phyloP scores from a whole-genome alignment of 2,797 vertebrate genomes.

The Chromis chromis region DNA sequence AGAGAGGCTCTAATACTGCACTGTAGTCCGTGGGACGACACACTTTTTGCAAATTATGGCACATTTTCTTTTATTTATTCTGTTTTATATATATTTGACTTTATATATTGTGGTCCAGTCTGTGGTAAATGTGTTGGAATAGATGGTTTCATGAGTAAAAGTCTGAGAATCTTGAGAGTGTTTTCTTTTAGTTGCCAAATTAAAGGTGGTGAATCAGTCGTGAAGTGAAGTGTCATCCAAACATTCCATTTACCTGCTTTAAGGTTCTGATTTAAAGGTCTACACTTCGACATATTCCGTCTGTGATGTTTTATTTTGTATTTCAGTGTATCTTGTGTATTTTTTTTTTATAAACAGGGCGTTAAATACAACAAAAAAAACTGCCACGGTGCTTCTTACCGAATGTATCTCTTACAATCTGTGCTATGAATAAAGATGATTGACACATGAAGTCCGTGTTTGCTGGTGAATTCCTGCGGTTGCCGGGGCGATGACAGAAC shows the following conservation, averaged over 20 bases:
- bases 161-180: background rate
- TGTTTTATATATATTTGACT: conserved; percentile 31
- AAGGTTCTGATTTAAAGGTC: background rate
- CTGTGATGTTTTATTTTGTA: conserved; percentile 45
- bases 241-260: conserved; percentile 25
- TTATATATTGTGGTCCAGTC: conserved; percentile 41
- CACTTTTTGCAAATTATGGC: conserved; percentile 16
- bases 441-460: conserved; percentile 51
- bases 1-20: background rate
- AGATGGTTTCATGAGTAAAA: background rate
- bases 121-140: conserved; percentile 45
- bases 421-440: conserved; percentile 72
- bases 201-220: background rate
- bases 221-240: background rate
- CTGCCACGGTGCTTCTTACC: conserved; percentile 47
- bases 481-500: conserved; percentile 55
- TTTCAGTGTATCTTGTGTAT: conserved; percentile 17
- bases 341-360: conserved; percentile 5
- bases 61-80: conserved; percentile 64
- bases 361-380: too few relatives aligned
- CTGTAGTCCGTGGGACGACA: background rate
- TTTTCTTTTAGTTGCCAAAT: conserved; percentile 2
- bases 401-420: conserved; percentile 61
- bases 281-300: conserved; percentile 1
- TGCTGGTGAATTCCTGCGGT: conserved; percentile 63